These are phyloP conservation scores for Parapristionchus giblindavisi DNA, from an alignment of 2,888 invertebrate genomes.

Conservation along the genomic window DNA sequence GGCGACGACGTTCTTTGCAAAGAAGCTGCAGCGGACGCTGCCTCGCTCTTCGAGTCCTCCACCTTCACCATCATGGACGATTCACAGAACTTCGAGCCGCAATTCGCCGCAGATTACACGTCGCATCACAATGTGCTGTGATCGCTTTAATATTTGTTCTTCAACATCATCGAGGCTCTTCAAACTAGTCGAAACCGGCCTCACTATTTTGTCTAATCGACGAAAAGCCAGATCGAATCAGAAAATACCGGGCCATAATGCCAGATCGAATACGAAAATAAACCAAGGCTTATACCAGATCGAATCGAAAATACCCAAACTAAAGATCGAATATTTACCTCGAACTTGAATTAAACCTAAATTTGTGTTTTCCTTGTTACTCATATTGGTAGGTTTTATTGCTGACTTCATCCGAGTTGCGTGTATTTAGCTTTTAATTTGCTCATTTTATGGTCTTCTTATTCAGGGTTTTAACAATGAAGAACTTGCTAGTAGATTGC, in stretches of 20 bases:
- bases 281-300: neutral
- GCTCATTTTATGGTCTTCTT: neutral
- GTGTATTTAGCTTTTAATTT: neutral
- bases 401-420: conserved; percentile 9
- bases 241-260: neutral
- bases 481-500: neutral
- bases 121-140: conserved; percentile 33
- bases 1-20: conserved; percentile 19
- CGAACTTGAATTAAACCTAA: conserved; percentile 34
- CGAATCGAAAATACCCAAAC: neutral
- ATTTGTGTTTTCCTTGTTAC: conserved; percentile 19
- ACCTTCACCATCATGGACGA: conserved; percentile 16
- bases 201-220: neutral
- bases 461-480: conserved; percentile 11
- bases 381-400: conserved; percentile 17
- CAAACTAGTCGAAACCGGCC: conserved; percentile 33
- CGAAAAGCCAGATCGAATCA: conserved; percentile 35
- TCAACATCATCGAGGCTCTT: conserved; percentile 5
- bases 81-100: neutral
- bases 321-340: conserved; percentile 36
- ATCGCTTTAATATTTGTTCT: neutral
- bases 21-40: conserved; percentile 9
- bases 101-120: neutral
- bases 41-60: conserved; percentile 7
- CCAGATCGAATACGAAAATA: conserved; percentile 33